Evolutionary conservation across 2,888 invertebrate genomes (phyloP).

Genomic region (Meliscaeva auricollis): DNA sequence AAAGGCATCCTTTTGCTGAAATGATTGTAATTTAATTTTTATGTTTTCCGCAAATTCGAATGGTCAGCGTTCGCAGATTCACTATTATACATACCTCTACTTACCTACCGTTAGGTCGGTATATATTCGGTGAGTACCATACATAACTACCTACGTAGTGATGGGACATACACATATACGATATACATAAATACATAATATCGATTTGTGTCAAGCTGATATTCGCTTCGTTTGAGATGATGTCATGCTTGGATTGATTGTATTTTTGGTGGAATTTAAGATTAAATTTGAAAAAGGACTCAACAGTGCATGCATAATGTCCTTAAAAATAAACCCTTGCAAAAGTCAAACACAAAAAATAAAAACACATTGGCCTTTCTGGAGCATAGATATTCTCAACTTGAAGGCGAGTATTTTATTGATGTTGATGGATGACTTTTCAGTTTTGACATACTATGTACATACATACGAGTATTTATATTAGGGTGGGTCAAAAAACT

Average conservation of each 20-base stretch:
- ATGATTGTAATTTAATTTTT: constrained; percentile 59
- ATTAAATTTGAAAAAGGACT: neutral
- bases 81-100: neutral
- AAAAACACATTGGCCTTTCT: too few relatives aligned
- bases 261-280: constrained; percentile 8
- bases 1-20: constrained; percentile 14
- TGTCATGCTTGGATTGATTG: constrained; percentile 29
- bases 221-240: constrained; percentile 42
- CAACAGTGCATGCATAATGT: neutral
- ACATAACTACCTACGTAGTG: too few relatives aligned
- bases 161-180: too few relatives aligned
- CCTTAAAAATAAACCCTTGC: neutral
- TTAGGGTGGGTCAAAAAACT: too few relatives aligned
- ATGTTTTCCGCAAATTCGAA: constrained; percentile 46
- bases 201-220: constrained; percentile 48
- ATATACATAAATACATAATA: too few relatives aligned
- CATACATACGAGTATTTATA: too few relatives aligned
- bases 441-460: too few relatives aligned
- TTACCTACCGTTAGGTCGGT: neutral
- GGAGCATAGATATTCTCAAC: neutral
- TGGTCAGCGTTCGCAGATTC: constrained; percentile 31
- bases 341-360: neutral
- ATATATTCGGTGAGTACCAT: too few relatives aligned
- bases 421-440: too few relatives aligned
- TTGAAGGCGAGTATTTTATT: too few relatives aligned